phyloP scores from a whole-genome alignment of 1,140 invertebrate genomes.

The Lethrus apterus region DNA sequence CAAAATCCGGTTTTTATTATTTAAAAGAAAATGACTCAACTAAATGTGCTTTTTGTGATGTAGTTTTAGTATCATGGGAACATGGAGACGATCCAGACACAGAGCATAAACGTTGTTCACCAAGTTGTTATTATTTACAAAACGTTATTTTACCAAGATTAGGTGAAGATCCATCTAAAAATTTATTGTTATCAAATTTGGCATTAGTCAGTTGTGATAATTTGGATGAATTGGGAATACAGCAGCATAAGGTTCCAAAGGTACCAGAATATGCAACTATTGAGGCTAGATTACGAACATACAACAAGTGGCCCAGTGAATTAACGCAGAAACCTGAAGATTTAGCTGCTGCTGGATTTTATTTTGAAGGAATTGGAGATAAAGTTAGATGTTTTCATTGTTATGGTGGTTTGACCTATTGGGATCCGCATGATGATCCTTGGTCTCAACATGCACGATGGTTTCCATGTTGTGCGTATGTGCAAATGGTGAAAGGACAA shows the following conservation, averaged over 20 bases:
- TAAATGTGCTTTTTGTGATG: constrained; percentile 76
- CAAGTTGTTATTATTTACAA: constrained; percentile 52
- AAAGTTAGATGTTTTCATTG: constrained; percentile 89
- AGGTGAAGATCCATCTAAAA: not conserved
- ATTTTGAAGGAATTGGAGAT: constrained; percentile 51
- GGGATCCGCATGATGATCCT: constrained; percentile 77
- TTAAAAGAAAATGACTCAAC: constrained; percentile 55
- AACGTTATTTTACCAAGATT: constrained; percentile 20
- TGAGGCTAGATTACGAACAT: constrained; percentile 57
- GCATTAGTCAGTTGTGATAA: constrained; percentile 38
- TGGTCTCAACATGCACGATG: constrained; percentile 87
- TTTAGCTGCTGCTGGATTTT: constrained; percentile 70
- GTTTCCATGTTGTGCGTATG: constrained; percentile 78
- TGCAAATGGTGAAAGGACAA: constrained; percentile 69
- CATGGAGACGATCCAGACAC: constrained; percentile 62
- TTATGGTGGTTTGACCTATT: constrained; percentile 76
- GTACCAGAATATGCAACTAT: constrained; percentile 53
- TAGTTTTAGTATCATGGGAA: constrained; percentile 64
- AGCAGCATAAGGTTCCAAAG: constrained; percentile 53
- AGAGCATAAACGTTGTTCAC: constrained; percentile 67
- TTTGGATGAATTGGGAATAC: constrained; percentile 54
- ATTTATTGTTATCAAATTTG: constrained; percentile 27
- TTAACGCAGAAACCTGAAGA: constrained; percentile 57
- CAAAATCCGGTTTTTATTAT: constrained; percentile 78
- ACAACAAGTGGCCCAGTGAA: constrained; percentile 53